Evolutionary conservation across 1,140 invertebrate species (phyloP).

Genomic region (Drosophila setifemur): DNA sequence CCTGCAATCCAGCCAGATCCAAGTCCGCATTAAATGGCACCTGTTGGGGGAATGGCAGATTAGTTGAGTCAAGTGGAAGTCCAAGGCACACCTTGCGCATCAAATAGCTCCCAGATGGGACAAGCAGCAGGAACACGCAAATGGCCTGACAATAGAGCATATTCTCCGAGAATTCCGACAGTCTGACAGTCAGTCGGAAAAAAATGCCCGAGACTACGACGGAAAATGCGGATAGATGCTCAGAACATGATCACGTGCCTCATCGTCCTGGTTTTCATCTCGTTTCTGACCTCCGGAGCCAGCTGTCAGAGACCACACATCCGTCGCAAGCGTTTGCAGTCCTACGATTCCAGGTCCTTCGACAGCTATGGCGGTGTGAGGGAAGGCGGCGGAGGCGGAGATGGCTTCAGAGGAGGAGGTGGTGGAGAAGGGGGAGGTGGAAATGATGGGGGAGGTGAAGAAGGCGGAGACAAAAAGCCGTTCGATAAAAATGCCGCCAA

Average conservation of each 20-base stretch:
- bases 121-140: constrained; percentile 34
- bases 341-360: neutral
- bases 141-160: constrained; percentile 34
- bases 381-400: neutral
- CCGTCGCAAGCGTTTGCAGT: neutral
- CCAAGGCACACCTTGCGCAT: neutral
- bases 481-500: too few species aligned
- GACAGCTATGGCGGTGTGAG: neutral
- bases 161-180: constrained; percentile 1
- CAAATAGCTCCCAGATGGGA: neutral
- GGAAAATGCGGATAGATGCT: constrained; percentile 51
- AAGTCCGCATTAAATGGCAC: neutral
- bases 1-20: neutral
- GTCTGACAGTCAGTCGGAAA: constrained; percentile 27
- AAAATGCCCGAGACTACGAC: constrained; percentile 21
- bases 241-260: constrained; percentile 30
- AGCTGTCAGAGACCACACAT: neutral
- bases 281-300: neutral
- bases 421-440: too few species aligned
- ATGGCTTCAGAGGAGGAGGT: too few species aligned
- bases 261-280: constrained; percentile 13
- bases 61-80: neutral
- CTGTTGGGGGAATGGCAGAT: neutral
- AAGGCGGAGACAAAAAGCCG: too few species aligned
- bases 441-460: too few species aligned